These are phyloP conservation scores for Rhopalosiphum nymphaeae DNA, from an alignment of 2,888 invertebrate species.

Conservation along the genomic window DNA sequence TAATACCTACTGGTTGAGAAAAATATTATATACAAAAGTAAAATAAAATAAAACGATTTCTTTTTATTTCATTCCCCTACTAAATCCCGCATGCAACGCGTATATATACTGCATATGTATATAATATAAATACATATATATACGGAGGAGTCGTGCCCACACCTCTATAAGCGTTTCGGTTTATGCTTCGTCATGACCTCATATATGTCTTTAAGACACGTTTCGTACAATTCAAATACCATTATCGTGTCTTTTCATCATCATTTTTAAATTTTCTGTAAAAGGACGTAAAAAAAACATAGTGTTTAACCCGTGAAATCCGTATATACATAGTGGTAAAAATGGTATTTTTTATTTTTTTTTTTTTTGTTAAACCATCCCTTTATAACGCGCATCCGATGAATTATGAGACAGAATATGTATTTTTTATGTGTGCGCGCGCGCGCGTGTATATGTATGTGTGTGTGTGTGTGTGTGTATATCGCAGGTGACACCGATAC, in stretches of 20 bases:
- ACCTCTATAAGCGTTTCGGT: slow-evolving; percentile 65
- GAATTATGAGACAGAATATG: slow-evolving; percentile 53
- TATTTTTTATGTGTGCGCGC: slow-evolving; percentile 41
- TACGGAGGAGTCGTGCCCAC: slow-evolving; percentile 62
- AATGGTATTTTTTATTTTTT: slow-evolving; percentile 43
- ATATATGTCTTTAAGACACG: slow-evolving; percentile 63
- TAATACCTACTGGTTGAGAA: slow-evolving; percentile 56
- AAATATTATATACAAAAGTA: slow-evolving; percentile 26
- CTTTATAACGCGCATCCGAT: slow-evolving; percentile 64
- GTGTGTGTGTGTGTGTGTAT: neutral
- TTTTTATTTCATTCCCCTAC: slow-evolving; percentile 49
- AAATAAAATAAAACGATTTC: slow-evolving; percentile 56
- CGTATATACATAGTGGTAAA: slow-evolving; percentile 45
- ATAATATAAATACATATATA: neutral
- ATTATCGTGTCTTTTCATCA: slow-evolving; percentile 65
- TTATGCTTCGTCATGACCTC: slow-evolving; percentile 65
- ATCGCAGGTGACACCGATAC: slow-evolving; percentile 64
- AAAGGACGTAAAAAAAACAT: slow-evolving; percentile 38
- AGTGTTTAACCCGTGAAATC: slow-evolving; percentile 61
- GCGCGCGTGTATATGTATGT: no score
- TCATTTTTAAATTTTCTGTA: slow-evolving; percentile 64
- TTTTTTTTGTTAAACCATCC: slow-evolving; percentile 53
- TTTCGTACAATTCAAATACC: slow-evolving; percentile 63
- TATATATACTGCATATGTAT: slow-evolving; percentile 7
- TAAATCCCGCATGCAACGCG: slow-evolving; percentile 40